Evolutionary conservation across 2,113 vertebrate species (phyloP).

Genomic region (Phyllostomus discolor): DNA sequence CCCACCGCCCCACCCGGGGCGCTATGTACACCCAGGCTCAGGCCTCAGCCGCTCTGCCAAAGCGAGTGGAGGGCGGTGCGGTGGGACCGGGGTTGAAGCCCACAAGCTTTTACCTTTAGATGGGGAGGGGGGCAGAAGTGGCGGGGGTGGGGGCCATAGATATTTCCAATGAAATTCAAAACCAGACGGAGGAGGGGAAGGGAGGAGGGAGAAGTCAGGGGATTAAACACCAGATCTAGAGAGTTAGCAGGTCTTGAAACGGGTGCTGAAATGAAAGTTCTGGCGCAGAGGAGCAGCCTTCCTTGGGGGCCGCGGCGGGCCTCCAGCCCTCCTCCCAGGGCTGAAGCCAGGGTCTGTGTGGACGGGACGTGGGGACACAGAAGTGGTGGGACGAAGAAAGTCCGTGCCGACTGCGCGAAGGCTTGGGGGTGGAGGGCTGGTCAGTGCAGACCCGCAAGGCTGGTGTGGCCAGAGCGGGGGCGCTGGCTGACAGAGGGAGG

Average conservation of each 20-base stretch:
- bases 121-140: too few species aligned
- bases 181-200: not conserved
- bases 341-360: not conserved
- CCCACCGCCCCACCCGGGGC: too few species aligned
- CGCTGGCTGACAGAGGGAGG: not conserved
- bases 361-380: not conserved
- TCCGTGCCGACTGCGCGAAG: not conserved
- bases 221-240: conserved; percentile 14
- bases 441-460: not conserved
- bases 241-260: not conserved
- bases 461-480: not conserved
- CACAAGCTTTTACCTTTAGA: not conserved
- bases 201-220: not conserved
- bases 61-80: accelerated
- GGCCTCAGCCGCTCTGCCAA: not conserved
- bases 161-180: conserved; percentile 22
- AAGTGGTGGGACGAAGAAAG: not conserved
- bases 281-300: not conserved
- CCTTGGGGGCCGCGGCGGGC: not conserved
- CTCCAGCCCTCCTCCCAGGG: not conserved
- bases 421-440: not conserved
- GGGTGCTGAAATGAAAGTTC: not conserved
- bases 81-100: not conserved
- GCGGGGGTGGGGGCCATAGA: too few species aligned
- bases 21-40: not conserved